Evolutionary conservation across 1,140 invertebrate genomes (phyloP).

Genomic region (Leptinotarsa undecemlineata): DNA sequence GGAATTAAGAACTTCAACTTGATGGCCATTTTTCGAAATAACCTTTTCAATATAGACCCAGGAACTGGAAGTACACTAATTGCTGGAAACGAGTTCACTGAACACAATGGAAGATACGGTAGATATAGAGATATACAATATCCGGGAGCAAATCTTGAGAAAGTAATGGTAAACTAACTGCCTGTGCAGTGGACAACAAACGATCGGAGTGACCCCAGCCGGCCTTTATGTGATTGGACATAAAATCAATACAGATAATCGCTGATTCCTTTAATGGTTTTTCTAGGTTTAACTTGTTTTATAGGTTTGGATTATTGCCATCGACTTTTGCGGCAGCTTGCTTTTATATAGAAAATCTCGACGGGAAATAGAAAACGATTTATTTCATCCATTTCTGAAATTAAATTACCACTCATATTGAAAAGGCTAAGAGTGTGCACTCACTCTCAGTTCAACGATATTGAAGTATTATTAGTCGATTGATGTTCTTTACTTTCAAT

Average conservation of each 20-base stretch:
- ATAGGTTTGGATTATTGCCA: slow-evolving; percentile 38
- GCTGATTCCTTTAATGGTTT: slow-evolving; percentile 49
- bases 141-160: slow-evolving; percentile 35
- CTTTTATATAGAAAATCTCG: slow-evolving; percentile 34
- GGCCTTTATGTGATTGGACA: slow-evolving; percentile 44
- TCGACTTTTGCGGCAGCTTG: slow-evolving; percentile 34
- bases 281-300: slow-evolving; percentile 47
- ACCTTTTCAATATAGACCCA: no score
- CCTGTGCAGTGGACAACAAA: slow-evolving; percentile 36
- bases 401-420: slow-evolving; percentile 23
- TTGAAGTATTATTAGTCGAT: background rate
- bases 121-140: slow-evolving; percentile 28
- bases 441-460: background rate
- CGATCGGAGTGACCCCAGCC: slow-evolving; percentile 22
- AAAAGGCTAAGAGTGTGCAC: background rate
- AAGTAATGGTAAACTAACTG: slow-evolving; percentile 40
- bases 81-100: slow-evolving; percentile 6
- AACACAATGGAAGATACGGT: slow-evolving; percentile 7
- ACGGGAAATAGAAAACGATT: slow-evolving; percentile 29
- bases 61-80: background rate
- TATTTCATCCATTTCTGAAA: slow-evolving; percentile 25
- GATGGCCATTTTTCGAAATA: no score
- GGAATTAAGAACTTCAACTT: no score
- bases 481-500: no score
- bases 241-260: slow-evolving; percentile 51